These are phyloP conservation scores for Sycophaga agraensis DNA, from an alignment of 1,140 invertebrate genomes.

Conservation along the genomic window DNA sequence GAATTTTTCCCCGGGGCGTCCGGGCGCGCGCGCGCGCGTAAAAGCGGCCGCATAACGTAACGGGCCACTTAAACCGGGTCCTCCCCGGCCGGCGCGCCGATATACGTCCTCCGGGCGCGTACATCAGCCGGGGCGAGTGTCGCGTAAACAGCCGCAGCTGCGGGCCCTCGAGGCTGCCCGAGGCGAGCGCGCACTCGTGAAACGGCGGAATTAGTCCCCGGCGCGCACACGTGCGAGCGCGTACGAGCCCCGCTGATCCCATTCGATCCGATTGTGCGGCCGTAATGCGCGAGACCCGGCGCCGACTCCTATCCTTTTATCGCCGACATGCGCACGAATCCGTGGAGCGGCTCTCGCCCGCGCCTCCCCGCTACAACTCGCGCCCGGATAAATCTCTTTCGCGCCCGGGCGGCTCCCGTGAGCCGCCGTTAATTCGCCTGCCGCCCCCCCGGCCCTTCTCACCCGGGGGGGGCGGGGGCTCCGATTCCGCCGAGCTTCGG, in stretches of 20 bases:
- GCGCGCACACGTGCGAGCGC: not conserved
- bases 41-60: no score
- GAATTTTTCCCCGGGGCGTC: conserved; percentile 6
- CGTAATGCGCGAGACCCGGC: conserved; percentile 8
- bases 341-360: not conserved
- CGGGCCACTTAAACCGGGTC: no score
- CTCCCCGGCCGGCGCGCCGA: no score
- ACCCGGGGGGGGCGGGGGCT: no score
- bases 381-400: no score
- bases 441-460: no score
- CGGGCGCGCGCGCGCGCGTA: not conserved
- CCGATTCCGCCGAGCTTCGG: no score
- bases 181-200: not conserved
- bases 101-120: no score
- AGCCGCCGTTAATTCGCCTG: no score
- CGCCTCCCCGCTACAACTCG: no score
- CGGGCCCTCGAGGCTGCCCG: not conserved
- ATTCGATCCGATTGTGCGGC: conserved; percentile 25
- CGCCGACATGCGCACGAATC: conserved; percentile 21
- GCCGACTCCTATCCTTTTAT: conserved; percentile 26
- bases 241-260: conserved; percentile 20
- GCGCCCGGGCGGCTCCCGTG: no score
- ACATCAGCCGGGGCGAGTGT: no score
- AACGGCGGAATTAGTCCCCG: conserved; percentile 17
- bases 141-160: not conserved